Evolutionary conservation across 2,113 vertebrate genomes (phyloP).

Genomic region (Heteronetta atricapilla): DNA sequence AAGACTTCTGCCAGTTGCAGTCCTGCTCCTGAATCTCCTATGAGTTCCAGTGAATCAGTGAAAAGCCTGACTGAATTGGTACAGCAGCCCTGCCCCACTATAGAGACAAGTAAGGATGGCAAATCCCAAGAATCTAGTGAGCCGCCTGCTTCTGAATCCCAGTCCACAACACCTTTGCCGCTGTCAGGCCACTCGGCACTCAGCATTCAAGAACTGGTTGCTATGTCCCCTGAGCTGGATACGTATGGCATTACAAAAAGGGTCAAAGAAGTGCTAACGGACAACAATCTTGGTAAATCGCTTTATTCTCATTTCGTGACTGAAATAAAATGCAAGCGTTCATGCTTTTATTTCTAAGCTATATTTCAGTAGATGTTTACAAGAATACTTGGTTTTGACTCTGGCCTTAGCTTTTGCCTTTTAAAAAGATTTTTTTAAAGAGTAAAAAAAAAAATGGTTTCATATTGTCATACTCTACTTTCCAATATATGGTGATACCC

Average conservation of each 20-base stretch:
- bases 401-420: not conserved
- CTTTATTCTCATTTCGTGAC: not conserved
- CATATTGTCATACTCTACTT: not conserved
- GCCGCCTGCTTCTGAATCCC: slow-evolving; percentile 80
- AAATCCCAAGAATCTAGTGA: slow-evolving; percentile 80
- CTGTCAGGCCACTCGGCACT: slow-evolving; percentile 87
- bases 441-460: not conserved
- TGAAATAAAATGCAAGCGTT: not conserved
- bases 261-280: slow-evolving; percentile 94
- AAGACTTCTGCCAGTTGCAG: slow-evolving; percentile 96
- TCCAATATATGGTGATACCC: not conserved
- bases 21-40: slow-evolving; percentile 92
- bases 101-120: slow-evolving; percentile 84
- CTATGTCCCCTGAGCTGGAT: slow-evolving; percentile 94
- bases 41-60: slow-evolving; percentile 93
- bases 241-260: slow-evolving; percentile 95
- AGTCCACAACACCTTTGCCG: slow-evolving; percentile 84
- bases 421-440: not conserved
- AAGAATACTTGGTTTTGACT: not conserved
- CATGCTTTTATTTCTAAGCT: not conserved
- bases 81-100: slow-evolving; percentile 84
- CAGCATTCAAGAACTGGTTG: slow-evolving; percentile 93
- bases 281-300: slow-evolving; percentile 94
- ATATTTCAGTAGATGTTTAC: not conserved
- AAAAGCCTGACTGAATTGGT: slow-evolving; percentile 87